phyloP scores from a whole-genome alignment of 2,888 invertebrate genomes.

The Megastigmus dorsalis region DNA sequence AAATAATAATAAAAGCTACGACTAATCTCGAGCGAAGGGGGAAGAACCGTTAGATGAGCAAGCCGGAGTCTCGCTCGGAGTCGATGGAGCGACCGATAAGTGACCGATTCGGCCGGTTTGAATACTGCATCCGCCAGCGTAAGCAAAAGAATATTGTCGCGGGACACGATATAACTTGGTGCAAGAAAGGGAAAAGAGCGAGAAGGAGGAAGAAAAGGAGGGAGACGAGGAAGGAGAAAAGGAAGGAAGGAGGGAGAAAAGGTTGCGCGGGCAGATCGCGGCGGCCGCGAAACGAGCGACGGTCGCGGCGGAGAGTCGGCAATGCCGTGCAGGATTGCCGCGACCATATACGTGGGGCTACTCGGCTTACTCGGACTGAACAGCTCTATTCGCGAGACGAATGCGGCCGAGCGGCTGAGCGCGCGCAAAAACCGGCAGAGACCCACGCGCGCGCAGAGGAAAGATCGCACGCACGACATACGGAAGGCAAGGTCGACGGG shows the following conservation, averaged over 20 bases:
- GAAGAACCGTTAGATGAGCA: conserved; percentile 17
- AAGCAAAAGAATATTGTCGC: conserved; percentile 3
- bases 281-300: conserved; percentile 69
- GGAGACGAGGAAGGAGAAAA: conserved; percentile 34
- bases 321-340: conserved; percentile 43
- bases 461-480: conserved; percentile 65
- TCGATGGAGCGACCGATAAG: conserved; percentile 17
- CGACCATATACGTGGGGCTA: conserved; percentile 64
- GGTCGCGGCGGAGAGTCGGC: conserved; percentile 64
- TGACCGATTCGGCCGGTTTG: conserved; percentile 28
- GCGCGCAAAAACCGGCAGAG: conserved; percentile 62
- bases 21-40: not conserved
- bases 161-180: not conserved
- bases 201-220: conserved; percentile 46
- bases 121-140: not conserved
- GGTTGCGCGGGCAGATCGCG: conserved; percentile 61
- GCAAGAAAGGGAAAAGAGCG: conserved; percentile 1
- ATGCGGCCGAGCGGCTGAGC: conserved; percentile 31
- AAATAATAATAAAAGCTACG: not conserved
- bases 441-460: too few relatives aligned
- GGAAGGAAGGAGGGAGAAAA: conserved; percentile 56
- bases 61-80: conserved; percentile 17
- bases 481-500: conserved; percentile 62
- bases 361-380: conserved; percentile 65
- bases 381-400: conserved; percentile 66